Evolutionary conservation across 2,797 vertebrate genomes (phyloP).

Genomic region (Caiman crocodilus): DNA sequence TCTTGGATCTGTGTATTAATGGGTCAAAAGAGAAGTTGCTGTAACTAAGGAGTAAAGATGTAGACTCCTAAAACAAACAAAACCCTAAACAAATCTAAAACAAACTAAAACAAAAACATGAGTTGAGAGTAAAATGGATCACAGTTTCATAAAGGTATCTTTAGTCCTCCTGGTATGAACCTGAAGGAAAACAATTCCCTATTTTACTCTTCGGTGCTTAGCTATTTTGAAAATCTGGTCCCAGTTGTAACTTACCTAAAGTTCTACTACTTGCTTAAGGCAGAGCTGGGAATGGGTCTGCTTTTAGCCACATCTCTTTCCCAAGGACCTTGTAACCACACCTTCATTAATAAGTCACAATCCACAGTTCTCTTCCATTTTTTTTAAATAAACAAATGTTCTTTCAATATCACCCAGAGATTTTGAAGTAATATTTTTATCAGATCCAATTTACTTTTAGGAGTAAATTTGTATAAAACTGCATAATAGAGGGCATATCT

Average conservation of each 20-base stretch:
- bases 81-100: too few relatives aligned
- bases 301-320: background rate
- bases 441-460: background rate
- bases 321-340: background rate
- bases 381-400: background rate
- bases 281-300: background rate
- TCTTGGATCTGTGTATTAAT: rapidly evolving
- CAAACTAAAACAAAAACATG: background rate
- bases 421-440: background rate
- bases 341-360: background rate
- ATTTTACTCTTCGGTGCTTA: background rate
- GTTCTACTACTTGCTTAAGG: background rate
- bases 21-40: rapidly evolving
- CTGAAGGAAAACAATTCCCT: background rate
- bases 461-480: background rate
- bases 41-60: background rate
- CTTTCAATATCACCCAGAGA: background rate
- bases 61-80: background rate
- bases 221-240: background rate
- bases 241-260: too few relatives aligned
- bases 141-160: background rate
- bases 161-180: background rate
- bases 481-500: background rate
- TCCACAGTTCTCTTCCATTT: background rate
- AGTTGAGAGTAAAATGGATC: too few relatives aligned